phyloP scores from a whole-genome alignment of 30 jellyfish, hydroid and myxozoan species.

The Chrysaora quinquecirrha region DNA sequence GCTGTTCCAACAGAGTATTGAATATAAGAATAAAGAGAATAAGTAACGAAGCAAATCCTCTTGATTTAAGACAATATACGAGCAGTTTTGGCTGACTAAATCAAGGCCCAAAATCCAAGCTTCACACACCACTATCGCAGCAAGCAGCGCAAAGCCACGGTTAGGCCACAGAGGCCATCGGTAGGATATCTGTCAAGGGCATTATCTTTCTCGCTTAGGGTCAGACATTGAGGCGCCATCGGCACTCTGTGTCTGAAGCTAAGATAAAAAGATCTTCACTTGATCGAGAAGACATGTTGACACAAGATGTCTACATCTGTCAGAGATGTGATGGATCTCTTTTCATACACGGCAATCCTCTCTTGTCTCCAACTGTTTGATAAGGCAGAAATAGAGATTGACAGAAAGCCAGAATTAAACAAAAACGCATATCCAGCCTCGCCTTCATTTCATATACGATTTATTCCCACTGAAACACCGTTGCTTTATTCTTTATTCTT shows the following conservation, averaged over 20 bases:
- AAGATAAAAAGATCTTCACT: slow-evolving; percentile 57
- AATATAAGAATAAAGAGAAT: slow-evolving; percentile 6
- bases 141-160: slow-evolving; percentile 57
- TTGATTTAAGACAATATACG: not conserved
- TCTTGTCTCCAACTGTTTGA: slow-evolving; percentile 58
- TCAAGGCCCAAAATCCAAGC: slow-evolving; percentile 19
- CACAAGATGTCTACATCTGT: slow-evolving; percentile 82
- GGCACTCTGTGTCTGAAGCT: slow-evolving; percentile 82
- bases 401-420: slow-evolving; percentile 4
- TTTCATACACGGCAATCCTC: slow-evolving; percentile 66
- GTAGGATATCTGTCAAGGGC: slow-evolving; percentile 41
- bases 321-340: slow-evolving; percentile 58
- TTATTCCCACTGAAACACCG: too few species aligned
- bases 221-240: slow-evolving; percentile 90
- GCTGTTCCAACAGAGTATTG: slow-evolving; percentile 1
- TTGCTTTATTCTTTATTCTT: too few species aligned
- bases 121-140: slow-evolving; percentile 48
- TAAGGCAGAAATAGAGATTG: slow-evolving; percentile 53
- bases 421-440: slow-evolving; percentile 50
- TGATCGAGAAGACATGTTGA: slow-evolving; percentile 74
- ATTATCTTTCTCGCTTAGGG: slow-evolving; percentile 76
- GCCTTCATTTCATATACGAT: slow-evolving; percentile 22
- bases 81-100: not conserved
- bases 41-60: slow-evolving; percentile 3
- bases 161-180: slow-evolving; percentile 45